Conservation (phyloP, 1,140 invertebrate species). For the Lepidurus couesii region DNA sequence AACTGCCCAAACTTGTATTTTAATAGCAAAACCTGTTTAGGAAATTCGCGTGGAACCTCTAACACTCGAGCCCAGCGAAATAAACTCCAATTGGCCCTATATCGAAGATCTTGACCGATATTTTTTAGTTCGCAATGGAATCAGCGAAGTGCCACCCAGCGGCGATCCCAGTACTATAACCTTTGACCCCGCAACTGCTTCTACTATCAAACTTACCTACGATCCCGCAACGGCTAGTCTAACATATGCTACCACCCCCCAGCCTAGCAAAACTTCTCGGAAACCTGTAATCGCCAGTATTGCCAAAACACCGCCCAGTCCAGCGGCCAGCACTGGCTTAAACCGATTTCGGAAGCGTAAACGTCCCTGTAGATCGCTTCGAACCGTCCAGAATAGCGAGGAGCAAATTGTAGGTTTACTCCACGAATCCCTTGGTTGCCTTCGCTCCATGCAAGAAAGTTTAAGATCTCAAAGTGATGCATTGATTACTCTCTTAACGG, state of each 20-base stretch:
- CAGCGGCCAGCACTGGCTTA: background rate
- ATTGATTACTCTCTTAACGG: background rate
- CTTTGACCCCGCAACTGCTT: background rate
- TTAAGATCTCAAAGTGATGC: background rate
- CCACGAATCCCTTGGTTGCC: background rate
- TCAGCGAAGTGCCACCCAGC: background rate
- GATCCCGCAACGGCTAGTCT: slow-evolving; percentile 2
- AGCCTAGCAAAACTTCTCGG: background rate
- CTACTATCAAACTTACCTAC: background rate
- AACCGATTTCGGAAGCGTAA: background rate
- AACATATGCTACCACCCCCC: background rate
- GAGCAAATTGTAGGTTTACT: background rate
- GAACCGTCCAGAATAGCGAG: background rate
- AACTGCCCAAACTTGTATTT: background rate
- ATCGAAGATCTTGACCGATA: background rate
- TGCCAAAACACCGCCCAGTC: background rate
- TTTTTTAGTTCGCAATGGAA: background rate
- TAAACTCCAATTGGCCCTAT: background rate
- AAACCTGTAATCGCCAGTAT: background rate
- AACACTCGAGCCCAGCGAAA: background rate
- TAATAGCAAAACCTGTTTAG: background rate
- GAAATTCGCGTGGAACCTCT: background rate
- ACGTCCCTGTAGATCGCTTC: background rate
- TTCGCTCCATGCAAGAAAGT: background rate
- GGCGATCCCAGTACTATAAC: background rate